phyloP scores from a whole-genome alignment of 2,797 vertebrate genomes.

The Uromys caudimaculatus region DNA sequence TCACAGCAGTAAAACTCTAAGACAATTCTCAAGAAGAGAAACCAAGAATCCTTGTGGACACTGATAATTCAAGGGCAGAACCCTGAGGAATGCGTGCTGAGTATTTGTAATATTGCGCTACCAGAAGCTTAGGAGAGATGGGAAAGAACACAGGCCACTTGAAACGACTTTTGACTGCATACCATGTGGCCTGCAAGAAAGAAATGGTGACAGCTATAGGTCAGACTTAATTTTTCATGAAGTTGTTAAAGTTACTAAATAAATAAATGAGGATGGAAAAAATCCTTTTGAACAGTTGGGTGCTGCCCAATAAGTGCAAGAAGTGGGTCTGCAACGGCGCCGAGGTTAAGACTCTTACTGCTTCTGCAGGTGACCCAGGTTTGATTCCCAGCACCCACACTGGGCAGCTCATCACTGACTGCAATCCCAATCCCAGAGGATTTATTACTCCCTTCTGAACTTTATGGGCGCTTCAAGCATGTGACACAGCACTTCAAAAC shows the following conservation, averaged over 20 bases:
- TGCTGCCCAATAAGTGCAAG: background rate
- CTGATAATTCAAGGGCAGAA: background rate
- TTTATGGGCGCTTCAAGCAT: background rate
- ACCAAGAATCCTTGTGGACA: background rate
- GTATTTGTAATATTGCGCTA: background rate
- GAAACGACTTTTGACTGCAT: background rate
- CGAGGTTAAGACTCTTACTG: background rate
- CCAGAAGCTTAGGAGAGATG: background rate
- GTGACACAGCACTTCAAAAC: background rate
- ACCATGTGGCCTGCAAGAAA: background rate
- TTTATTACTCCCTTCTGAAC: background rate
- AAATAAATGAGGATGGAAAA: background rate
- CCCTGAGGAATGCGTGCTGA: background rate
- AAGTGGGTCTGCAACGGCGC: background rate
- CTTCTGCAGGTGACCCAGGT: background rate
- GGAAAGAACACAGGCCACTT: background rate
- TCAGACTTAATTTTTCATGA: background rate
- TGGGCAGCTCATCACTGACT: background rate
- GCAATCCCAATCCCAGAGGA: background rate
- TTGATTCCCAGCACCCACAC: background rate
- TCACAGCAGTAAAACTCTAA: no score
- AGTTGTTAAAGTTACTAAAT: background rate
- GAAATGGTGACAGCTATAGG: background rate
- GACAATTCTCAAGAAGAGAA: background rate
- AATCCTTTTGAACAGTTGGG: background rate